These are phyloP conservation scores for Laodelphax striatellus DNA, from an alignment of 1,140 invertebrate genomes.

Conservation along the genomic window DNA sequence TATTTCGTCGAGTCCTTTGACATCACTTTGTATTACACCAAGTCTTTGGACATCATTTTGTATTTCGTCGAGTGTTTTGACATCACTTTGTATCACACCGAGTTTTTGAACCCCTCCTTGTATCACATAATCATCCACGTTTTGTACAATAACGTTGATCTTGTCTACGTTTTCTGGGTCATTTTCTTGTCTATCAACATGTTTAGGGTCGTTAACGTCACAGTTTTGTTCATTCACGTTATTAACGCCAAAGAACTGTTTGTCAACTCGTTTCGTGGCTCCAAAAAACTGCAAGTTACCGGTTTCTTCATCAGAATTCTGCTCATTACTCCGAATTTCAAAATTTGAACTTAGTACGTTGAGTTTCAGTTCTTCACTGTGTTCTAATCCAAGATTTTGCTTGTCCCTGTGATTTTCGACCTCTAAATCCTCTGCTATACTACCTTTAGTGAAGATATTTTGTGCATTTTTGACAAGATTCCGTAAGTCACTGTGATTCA, in stretches of 20 bases:
- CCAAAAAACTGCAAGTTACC: background rate
- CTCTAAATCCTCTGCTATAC: too few species aligned
- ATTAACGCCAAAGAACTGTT: too few species aligned
- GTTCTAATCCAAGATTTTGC: too few species aligned
- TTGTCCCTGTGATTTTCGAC: too few species aligned
- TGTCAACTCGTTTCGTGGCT: background rate
- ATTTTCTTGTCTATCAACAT: too few species aligned
- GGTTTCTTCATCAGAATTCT: background rate
- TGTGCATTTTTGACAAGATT: background rate
- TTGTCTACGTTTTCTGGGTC: too few species aligned
- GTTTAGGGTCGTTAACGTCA: too few species aligned
- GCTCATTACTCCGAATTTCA: background rate
- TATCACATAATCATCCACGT: background rate
- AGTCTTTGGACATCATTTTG: background rate
- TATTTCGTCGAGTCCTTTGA: background rate
- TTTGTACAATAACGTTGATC: background rate
- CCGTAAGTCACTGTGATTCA: background rate
- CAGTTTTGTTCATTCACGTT: too few species aligned
- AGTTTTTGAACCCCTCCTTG: background rate
- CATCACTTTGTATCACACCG: background rate
- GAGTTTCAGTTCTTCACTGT: too few species aligned
- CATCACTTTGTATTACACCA: background rate
- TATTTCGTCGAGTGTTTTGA: background rate
- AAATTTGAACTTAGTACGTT: too few species aligned
- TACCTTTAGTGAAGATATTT: too few species aligned